Evolutionary conservation across 2,888 invertebrate species (phyloP).

Genomic region (Cheilosia pagana): DNA sequence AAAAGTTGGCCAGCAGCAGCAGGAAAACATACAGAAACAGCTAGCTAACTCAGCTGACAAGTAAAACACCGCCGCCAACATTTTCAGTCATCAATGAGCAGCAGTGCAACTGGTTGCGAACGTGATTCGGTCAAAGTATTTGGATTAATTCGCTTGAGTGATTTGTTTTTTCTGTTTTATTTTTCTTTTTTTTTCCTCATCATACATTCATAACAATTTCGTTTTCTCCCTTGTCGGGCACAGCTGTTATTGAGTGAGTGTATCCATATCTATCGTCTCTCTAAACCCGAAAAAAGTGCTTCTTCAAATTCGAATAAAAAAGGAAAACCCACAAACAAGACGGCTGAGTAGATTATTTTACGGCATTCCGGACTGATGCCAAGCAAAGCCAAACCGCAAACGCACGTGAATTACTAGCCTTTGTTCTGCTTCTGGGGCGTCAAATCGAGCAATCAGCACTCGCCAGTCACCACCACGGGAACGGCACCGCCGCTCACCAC

Average conservation of each 20-base stretch:
- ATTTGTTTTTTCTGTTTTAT: not conserved
- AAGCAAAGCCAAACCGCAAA: conserved; percentile 1
- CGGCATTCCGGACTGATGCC: conserved; percentile 39
- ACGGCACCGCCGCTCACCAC: too few relatives aligned
- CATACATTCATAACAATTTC: not conserved
- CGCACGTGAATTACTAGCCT: conserved; percentile 55
- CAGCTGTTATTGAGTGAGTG: conserved; percentile 48
- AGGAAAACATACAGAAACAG: conserved; percentile 22
- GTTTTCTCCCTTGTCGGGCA: not conserved
- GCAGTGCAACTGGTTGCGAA: conserved; percentile 60
- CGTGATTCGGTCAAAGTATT: conserved; percentile 25
- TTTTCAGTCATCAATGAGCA: conserved; percentile 64
- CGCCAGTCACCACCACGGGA: too few relatives aligned
- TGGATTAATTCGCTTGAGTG: conserved; percentile 44
- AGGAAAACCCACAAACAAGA: conserved; percentile 41
- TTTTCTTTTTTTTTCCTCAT: conserved; percentile 11
- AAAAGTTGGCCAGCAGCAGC: conserved; percentile 8
- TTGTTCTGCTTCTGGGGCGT: conserved; percentile 40
- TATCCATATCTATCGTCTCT: not conserved
- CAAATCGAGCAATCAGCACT: conserved; percentile 3
- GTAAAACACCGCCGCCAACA: conserved; percentile 30
- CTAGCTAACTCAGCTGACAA: conserved; percentile 52
- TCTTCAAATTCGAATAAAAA: conserved; percentile 36
- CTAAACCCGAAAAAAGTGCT: not conserved
- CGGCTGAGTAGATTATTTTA: conserved; percentile 40